These are phyloP conservation scores for Drosophila murphyi DNA, from an alignment of 1,140 invertebrate species.

Conservation along the genomic window DNA sequence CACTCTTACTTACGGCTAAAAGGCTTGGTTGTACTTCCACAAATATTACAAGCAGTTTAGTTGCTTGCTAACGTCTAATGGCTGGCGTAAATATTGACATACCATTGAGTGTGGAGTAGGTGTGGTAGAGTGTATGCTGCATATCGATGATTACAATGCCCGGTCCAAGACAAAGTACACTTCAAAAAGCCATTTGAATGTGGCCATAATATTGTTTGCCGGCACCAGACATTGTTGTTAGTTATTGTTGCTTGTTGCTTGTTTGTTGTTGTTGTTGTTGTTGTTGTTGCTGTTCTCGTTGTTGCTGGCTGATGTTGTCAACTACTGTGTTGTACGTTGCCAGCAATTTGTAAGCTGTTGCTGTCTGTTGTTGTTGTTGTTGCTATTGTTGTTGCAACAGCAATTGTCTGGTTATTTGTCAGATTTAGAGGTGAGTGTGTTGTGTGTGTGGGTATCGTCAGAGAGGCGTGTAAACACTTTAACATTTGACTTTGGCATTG, in stretches of 20 bases:
- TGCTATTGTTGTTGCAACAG: slow-evolving; percentile 34
- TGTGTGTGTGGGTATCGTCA: slow-evolving; percentile 30
- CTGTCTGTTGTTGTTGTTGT: slow-evolving; percentile 40
- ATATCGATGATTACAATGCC: slow-evolving; percentile 43
- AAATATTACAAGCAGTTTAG: slow-evolving; percentile 68
- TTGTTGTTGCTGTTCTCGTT: slow-evolving; percentile 16
- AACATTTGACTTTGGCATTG: slow-evolving; percentile 33
- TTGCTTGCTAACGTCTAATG: slow-evolving; percentile 31
- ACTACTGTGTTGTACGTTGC: slow-evolving; percentile 47
- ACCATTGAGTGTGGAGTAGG: slow-evolving; percentile 1
- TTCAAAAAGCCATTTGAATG: slow-evolving; percentile 26
- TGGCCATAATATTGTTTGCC: slow-evolving; percentile 28
- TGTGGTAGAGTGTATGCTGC: slow-evolving; percentile 8
- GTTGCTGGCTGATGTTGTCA: slow-evolving; percentile 41
- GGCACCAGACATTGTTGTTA: slow-evolving; percentile 36
- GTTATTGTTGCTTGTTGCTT: slow-evolving; percentile 10
- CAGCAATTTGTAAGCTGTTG: slow-evolving; percentile 60
- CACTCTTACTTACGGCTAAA: slow-evolving; percentile 15
- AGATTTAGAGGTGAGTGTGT: slow-evolving; percentile 43
- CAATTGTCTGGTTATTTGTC: slow-evolving; percentile 68
- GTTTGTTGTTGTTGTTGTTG: slow-evolving; percentile 13
- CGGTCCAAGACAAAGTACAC: slow-evolving; percentile 23
- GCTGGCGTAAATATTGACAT: slow-evolving; percentile 47
- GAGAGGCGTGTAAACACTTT: slow-evolving; percentile 55
- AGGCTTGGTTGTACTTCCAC: slow-evolving; percentile 37